Percentiles rank a stretch among this genome's conserved stretches.
Conservation (phyloP, 2,797 vertebrate genomes). For the Cyclura pinguis region DNA sequence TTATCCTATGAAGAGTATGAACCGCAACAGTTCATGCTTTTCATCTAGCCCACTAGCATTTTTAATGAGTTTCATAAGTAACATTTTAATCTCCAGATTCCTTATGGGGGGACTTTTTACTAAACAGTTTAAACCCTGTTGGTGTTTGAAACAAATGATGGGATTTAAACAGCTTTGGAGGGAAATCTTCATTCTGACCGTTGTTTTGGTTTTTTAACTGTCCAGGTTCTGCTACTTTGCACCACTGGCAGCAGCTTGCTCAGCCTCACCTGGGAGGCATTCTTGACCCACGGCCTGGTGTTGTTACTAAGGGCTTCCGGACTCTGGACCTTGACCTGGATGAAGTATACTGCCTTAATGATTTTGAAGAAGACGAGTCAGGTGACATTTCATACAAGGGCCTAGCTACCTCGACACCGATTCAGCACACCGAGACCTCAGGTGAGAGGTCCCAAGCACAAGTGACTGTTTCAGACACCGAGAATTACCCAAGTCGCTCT, state of each 20-base stretch:
- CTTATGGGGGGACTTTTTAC: neutral
- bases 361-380: conserved; percentile 96
- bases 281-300: conserved; percentile 93
- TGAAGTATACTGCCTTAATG: conserved; percentile 94
- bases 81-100: conserved; percentile 5
- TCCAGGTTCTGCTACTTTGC: conserved; percentile 94
- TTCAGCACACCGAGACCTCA: conserved; percentile 89
- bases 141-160: neutral
- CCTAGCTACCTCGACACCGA: conserved; percentile 83
- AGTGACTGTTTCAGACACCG: conserved; percentile 81
- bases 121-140: neutral
- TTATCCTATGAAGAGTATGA: neutral
- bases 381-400: conserved; percentile 87
- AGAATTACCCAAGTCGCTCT: conserved; percentile 80
- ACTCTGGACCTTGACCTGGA: conserved; percentile 93
- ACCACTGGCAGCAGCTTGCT: conserved; percentile 98
- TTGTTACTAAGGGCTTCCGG: conserved; percentile 97
- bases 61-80: neutral
- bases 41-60: conserved; percentile 6
- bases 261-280: conserved; percentile 96
- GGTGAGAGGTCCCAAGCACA: conserved; percentile 89
- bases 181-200: conserved; percentile 13
- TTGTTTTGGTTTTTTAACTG: conserved; percentile 60
- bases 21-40: fast-evolving
- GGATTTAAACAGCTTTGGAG: neutral